phyloP scores from a whole-genome alignment of 1,140 invertebrate genomes.

The Drosophila tropicalis region DNA sequence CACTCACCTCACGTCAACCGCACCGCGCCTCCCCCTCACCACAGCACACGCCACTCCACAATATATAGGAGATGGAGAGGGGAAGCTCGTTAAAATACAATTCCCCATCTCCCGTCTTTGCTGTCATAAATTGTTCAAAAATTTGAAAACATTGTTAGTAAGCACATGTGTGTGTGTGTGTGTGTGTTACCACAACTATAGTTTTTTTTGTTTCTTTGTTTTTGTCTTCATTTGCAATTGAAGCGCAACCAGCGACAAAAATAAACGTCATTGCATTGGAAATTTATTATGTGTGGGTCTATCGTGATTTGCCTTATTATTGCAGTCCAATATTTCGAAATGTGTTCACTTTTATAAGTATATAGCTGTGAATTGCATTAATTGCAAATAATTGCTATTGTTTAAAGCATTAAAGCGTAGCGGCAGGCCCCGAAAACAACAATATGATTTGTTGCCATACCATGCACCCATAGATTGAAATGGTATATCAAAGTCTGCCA shows the following conservation, averaged over 20 bases:
- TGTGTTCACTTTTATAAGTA: constrained; percentile 10
- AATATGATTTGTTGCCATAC: neutral
- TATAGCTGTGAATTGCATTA: constrained; percentile 16
- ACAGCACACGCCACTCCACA: too few species aligned
- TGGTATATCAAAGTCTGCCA: too few species aligned
- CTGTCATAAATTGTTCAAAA: constrained; percentile 45
- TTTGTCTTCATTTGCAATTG: constrained; percentile 34
- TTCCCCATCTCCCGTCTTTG: constrained; percentile 38
- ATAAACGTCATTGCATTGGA: constrained; percentile 44
- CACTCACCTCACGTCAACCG: constrained; percentile 5
- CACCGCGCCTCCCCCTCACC: neutral
- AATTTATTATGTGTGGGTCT: constrained; percentile 44
- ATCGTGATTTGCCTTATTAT: constrained; percentile 38
- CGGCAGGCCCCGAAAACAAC: neutral
- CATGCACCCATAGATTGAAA: neutral
- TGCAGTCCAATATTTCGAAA: constrained; percentile 43
- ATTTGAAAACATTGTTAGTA: constrained; percentile 44
- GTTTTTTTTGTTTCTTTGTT: neutral
- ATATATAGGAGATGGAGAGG: too few species aligned
- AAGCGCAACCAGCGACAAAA: constrained; percentile 40
- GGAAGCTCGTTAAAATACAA: constrained; percentile 35
- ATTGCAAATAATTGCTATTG: constrained; percentile 12
- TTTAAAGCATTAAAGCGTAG: constrained; percentile 3
- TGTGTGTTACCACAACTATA: too few species aligned
- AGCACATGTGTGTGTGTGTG: neutral